phyloP scores from a whole-genome alignment of 2,113 vertebrate genomes.

The Sapayoa aenigma region DNA sequence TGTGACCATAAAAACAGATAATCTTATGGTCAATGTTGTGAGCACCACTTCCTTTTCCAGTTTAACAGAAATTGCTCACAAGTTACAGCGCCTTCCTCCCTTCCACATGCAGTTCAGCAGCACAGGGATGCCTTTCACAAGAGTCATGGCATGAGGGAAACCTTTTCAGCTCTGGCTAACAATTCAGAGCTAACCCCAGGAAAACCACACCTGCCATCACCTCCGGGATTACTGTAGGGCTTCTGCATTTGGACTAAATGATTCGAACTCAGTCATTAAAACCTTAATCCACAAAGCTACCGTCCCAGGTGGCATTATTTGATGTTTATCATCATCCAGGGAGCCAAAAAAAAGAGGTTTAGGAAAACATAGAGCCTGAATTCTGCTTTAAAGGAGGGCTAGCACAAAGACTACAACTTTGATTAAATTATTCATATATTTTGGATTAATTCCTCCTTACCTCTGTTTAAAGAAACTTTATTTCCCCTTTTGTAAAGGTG shows the following conservation, averaged over 20 bases:
- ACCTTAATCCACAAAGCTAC: not conserved
- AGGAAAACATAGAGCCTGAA: not conserved
- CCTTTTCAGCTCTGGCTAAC: not conserved
- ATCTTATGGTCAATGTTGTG: not conserved
- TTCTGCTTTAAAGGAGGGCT: not conserved
- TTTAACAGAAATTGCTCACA: not conserved
- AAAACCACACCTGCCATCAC: not conserved
- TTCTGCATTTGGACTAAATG: not conserved
- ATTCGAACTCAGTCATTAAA: not conserved
- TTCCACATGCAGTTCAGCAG: not conserved
- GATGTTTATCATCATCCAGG: not conserved
- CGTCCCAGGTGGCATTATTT: not conserved
- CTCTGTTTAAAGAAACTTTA: not conserved
- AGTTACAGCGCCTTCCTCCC: not conserved
- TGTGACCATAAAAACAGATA: not conserved
- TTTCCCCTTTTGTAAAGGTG: not conserved
- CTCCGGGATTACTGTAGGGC: not conserved
- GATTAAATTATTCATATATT: not conserved
- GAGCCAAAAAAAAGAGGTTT: not conserved
- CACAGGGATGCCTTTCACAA: not conserved
- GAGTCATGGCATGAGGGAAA: not conserved
- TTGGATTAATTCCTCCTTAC: not conserved
- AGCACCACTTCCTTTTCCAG: conserved; percentile 12
- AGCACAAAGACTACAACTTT: not conserved
- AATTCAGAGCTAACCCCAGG: not conserved